Evolutionary conservation across 1,140 invertebrate species (phyloP), one percentile per base, ranked within the genome.

Genomic region (Heliconius hewitsoni): DNA sequence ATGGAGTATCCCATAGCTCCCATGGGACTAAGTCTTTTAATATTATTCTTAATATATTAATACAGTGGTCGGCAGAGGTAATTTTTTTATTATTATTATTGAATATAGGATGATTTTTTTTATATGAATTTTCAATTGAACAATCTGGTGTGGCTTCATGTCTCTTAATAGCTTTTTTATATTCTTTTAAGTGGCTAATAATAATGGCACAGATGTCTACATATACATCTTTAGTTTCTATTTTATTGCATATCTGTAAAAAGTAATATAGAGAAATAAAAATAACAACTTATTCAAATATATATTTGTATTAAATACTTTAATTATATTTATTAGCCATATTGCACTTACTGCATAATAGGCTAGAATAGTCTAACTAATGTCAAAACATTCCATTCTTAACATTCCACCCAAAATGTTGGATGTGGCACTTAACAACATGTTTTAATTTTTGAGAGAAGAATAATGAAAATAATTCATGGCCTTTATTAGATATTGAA

Each of bases 1-100:
- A 96, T 52, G 96, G 93, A 2, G 96, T 96, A 83, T 96, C 96
- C 87, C 95, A 96, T 23, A 96, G 83, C 85, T 96, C 96, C 95
- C 96, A 96, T 8, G 96, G 96, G 19, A 96, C 88, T 79, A 96
- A 95, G 85, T 96, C 96, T 84, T 95, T 95, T 3, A 96, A 85
- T 73, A 96, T 85, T 72, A 96, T 92, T 79, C 94, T 94, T 39
- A 96, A 92, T 34, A 96, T 93, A 84, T 95, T 91, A n/a, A 96
- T 89, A 83, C 95, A 96, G 81, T 96, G 95, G 52, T 96, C 95
- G 30, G 95, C 90, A 0, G 94, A 81, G 83, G 82, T 86, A 3
- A 78, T 85, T 52, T 90, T 86, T 76, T 92, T 95, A 55, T 94
- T 94, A 57, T 92, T 94, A 23, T 89, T 92, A 66, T 87, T 83